Percentiles rank a stretch among this genome's conserved stretches.
Evolutionary conservation across 2,888 invertebrate genomes (phyloP).

Genomic region (Drosophila nr. fundita): DNA sequence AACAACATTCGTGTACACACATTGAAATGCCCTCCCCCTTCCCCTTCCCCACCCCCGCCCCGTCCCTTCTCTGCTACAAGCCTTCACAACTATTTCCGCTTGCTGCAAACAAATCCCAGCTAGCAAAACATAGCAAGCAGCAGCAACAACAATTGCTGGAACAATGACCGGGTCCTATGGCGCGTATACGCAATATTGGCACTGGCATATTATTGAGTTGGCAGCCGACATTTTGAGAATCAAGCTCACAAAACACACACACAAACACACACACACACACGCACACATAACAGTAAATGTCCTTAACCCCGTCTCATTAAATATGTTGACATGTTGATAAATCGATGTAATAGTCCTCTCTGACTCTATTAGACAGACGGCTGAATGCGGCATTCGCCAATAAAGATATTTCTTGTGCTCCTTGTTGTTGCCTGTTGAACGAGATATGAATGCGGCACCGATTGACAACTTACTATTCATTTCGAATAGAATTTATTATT

Average conservation of each 20-base stretch:
- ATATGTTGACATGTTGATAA: conserved; percentile 81
- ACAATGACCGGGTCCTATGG: conserved; percentile 56
- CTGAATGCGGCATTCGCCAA: conserved; percentile 7
- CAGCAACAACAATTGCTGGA: conserved; percentile 33
- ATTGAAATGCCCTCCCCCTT: conserved; percentile 7
- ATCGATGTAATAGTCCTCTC: conserved; percentile 66
- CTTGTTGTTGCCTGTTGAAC: not conserved
- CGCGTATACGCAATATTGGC: conserved; percentile 77
- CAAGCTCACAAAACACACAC: not conserved
- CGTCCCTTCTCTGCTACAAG: conserved; percentile 12
- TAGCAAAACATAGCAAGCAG: conserved; percentile 59
- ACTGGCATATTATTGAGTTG: conserved; percentile 69
- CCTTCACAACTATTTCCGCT: conserved; percentile 74
- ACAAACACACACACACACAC: not conserved
- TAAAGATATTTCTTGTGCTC: conserved; percentile 20
- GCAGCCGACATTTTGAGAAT: conserved; percentile 38
- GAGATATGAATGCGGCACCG: not conserved
- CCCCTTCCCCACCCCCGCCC: conserved; percentile 2
- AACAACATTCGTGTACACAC: conserved; percentile 48
- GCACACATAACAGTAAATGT: conserved; percentile 48
- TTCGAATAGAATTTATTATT: not conserved
- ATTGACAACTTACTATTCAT: not conserved
- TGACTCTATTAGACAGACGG: conserved; percentile 36
- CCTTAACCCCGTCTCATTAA: conserved; percentile 75
- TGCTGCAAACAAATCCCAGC: conserved; percentile 78